Evolutionary conservation across 2,797 vertebrate genomes (phyloP).

Genomic region (Linurgus olivaceus): DNA sequence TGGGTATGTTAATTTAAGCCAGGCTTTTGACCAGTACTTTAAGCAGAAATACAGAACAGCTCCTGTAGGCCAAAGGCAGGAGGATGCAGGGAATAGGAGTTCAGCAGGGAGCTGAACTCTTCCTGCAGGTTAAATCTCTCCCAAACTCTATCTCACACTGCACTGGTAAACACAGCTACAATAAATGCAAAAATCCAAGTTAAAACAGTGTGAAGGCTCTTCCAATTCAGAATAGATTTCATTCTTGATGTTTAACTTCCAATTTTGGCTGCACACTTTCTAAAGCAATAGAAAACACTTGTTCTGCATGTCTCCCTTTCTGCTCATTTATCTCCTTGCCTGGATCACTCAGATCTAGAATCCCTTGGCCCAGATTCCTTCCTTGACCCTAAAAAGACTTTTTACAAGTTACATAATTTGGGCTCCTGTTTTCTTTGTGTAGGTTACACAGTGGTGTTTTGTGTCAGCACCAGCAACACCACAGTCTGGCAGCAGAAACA

Average conservation of each 20-base stretch:
- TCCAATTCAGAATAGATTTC: neutral
- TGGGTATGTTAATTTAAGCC: neutral
- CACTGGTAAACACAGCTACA: neutral
- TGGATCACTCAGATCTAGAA: neutral
- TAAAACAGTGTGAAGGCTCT: neutral
- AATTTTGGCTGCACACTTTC: neutral
- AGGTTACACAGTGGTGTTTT: neutral
- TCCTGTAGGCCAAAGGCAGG: neutral
- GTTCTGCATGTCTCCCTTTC: neutral
- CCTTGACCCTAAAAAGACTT: neutral
- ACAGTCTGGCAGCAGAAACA: fast-evolving
- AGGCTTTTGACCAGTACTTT: neutral
- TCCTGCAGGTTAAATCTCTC: neutral
- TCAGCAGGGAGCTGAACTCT: neutral
- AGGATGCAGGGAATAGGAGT: neutral
- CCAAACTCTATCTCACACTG: neutral
- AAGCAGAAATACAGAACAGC: neutral
- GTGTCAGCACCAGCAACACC: neutral
- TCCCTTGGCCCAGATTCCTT: neutral
- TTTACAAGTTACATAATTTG: neutral
- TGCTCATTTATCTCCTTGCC: neutral
- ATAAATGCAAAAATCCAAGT: neutral
- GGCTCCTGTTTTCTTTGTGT: neutral
- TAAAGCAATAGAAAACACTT: neutral
- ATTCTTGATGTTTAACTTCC: neutral